These are phyloP conservation scores for Hypotaenidia philippensis DNA, from an alignment of 2,797 vertebrate genomes.

Conservation along the genomic window DNA sequence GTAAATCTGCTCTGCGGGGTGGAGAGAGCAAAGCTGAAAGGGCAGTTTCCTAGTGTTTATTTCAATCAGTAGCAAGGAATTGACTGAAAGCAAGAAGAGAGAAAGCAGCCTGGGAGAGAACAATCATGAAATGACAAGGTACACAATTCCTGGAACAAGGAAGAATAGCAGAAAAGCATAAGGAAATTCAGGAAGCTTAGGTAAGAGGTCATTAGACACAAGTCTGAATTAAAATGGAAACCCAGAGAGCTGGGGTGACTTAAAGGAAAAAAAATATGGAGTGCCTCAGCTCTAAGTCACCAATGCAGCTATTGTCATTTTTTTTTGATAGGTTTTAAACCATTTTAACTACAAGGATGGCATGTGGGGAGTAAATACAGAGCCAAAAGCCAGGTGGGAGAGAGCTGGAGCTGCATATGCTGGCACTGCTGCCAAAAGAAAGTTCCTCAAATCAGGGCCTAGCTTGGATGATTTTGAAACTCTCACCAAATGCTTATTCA, in stretches of 20 bases:
- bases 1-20: too few species aligned
- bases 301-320: neutral
- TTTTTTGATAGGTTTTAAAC: slow-evolving; percentile 5
- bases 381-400: neutral
- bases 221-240: neutral
- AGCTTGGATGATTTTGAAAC: neutral
- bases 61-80: neutral
- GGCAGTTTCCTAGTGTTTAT: neutral
- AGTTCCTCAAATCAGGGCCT: neutral
- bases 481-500: neutral
- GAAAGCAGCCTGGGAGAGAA: neutral
- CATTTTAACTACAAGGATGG: neutral
- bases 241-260: neutral
- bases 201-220: neutral
- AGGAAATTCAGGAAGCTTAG: neutral
- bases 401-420: neutral
- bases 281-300: neutral
- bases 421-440: neutral
- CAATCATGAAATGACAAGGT: neutral
- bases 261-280: neutral
- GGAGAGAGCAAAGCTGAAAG: neutral
- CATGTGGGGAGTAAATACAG: neutral
- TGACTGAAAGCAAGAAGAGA: neutral
- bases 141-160: neutral
- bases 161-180: neutral